Evolutionary conservation across 2,797 vertebrate genomes (phyloP).

Genomic region (Hemibagrus guttatus): DNA sequence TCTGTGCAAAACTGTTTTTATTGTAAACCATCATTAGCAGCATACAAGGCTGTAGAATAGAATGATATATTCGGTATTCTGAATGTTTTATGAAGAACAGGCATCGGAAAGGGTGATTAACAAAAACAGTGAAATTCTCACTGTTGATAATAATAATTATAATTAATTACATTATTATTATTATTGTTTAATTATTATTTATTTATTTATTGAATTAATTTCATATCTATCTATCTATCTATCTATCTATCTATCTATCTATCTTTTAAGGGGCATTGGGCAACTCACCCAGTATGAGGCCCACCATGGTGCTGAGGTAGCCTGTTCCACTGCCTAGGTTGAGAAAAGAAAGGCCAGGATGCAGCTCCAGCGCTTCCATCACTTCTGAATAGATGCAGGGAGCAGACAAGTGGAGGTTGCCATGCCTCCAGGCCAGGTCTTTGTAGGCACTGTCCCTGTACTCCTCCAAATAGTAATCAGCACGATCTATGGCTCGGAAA

Average conservation of each 20-base stretch:
- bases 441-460: constrained; percentile 95
- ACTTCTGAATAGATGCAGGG: constrained; percentile 98
- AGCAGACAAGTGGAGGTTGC: constrained; percentile 95
- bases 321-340: constrained; percentile 97
- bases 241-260: no score
- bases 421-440: constrained; percentile 95
- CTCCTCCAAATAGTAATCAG: constrained; percentile 95
- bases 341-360: constrained; percentile 92
- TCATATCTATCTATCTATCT: no score
- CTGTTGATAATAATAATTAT: no score
- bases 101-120: neutral
- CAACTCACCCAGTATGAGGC: constrained; percentile 89
- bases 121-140: neutral
- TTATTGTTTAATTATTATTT: no score
- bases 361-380: constrained; percentile 95
- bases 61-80: neutral
- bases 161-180: no score
- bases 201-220: no score
- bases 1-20: no score
- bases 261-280: neutral
- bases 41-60: neutral
- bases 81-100: neutral
- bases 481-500: constrained; percentile 90
- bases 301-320: constrained; percentile 98
- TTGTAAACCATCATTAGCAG: neutral